phyloP scores from a whole-genome alignment of 2,113 vertebrate species.

The Pseudopipra pipra region DNA sequence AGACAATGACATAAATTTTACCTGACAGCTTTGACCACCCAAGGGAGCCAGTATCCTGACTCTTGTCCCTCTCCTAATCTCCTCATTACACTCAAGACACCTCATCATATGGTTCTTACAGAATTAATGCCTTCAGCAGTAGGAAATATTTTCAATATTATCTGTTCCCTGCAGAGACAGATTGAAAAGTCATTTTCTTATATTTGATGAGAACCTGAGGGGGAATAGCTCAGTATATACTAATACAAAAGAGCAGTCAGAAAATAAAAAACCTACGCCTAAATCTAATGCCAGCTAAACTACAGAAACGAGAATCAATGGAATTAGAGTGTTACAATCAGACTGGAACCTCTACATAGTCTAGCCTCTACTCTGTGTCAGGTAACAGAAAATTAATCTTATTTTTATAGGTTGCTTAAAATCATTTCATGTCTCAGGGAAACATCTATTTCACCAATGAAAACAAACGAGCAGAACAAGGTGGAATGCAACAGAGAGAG shows the following conservation, averaged over 20 bases:
- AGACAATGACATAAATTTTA: background rate
- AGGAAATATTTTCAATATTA: background rate
- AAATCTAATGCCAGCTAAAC: background rate
- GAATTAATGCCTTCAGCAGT: background rate
- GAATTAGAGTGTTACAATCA: background rate
- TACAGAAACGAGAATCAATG: background rate
- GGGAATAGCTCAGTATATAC: background rate
- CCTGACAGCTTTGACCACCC: constrained; percentile 25
- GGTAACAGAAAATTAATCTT: background rate
- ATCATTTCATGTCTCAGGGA: background rate
- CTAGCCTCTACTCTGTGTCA: accelerated
- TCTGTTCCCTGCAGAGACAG: background rate
- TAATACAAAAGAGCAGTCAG: background rate
- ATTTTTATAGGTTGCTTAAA: background rate
- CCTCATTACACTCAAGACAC: background rate
- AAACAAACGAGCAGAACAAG: background rate
- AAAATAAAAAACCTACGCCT: background rate
- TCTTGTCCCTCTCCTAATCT: constrained; percentile 19
- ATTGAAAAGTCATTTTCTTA: background rate
- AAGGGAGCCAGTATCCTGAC: background rate
- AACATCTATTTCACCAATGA: background rate
- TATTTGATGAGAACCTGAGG: background rate
- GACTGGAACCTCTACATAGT: background rate
- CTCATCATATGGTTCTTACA: background rate
- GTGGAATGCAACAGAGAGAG: background rate